Conservation (phyloP, 2,113 vertebrate genomes). For the Apaloderma vittatum region DNA sequence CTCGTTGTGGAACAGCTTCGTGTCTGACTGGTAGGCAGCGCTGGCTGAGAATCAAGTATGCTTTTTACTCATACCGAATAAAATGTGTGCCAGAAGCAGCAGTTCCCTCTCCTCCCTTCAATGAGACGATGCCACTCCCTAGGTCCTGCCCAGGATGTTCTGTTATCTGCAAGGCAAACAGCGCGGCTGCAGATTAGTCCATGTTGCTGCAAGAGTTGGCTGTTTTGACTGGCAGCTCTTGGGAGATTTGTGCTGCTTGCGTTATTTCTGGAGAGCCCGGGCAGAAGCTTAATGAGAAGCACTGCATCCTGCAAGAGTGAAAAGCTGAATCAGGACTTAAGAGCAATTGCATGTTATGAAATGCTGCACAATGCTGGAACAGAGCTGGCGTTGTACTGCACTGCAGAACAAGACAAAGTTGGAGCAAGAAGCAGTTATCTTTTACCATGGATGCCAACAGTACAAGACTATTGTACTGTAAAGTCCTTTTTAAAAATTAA, state of each 20-base stretch:
- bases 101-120: background rate
- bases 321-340: background rate
- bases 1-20: background rate
- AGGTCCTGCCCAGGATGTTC: background rate
- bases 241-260: background rate
- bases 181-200: background rate
- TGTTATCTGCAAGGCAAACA: background rate
- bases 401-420: slow-evolving; percentile 55
- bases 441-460: background rate
- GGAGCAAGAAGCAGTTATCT: background rate
- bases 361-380: slow-evolving; percentile 14
- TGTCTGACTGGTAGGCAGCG: background rate
- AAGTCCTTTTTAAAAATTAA: slow-evolving; percentile 4
- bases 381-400: slow-evolving; percentile 31
- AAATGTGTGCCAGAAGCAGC: background rate
- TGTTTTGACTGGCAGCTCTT: background rate
- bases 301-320: background rate
- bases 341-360: background rate
- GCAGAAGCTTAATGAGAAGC: slow-evolving; percentile 23
- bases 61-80: background rate
- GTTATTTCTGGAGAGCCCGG: background rate
- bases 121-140: rapidly evolving
- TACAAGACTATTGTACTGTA: background rate
- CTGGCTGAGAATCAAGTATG: background rate
- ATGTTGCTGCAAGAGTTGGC: background rate